Evolutionary conservation across 2,113 vertebrate species (phyloP), one percentile per base, ranked within the genome.

Genomic region (Malurus melanocephalus): DNA sequence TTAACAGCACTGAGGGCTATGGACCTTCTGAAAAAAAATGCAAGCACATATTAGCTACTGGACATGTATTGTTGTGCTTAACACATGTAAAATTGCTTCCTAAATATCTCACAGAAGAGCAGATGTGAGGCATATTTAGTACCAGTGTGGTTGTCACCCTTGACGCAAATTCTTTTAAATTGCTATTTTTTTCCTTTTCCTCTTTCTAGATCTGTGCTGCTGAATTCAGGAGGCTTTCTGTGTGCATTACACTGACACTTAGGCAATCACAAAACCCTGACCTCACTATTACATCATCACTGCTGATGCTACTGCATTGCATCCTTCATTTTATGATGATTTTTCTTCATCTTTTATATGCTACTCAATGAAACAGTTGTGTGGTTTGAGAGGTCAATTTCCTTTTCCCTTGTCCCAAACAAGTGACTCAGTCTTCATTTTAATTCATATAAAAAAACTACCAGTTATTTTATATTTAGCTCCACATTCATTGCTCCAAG

Each of bases 81-180:
- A 80, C 73, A 94, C 30, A 90, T 59, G 56, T n/a, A 82, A 81
- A 87, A 80, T 57, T 82, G 4, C 40, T 87, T 83, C 43, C 32
- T 74, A 84, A 93, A 75, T 64, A 72, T 56, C 57, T 91, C 73
- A 74, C 56, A 45, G 62, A 73, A 59, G 19, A 71, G 20, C 64
- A 89, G 60, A 80, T 91, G 72, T 93, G 86, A 88, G 61, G 81
- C 73, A 91, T n/a, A n/a, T n/a, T 87, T 60, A 48, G 51, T 24
- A 80, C n/a, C 28, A 59, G 24, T 71, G 64, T 43, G 20, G 43
- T 62, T 88, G 56, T 65, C 79, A 83, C 38, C 32, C 57, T 56
- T 83, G 56, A 90, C 0, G 4, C 22, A 84, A 88, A 80, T n/a
- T 68, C 53, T 56, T 78, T 45, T 49, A 45, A 71, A 65, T 88